Evolutionary conservation across 2,888 invertebrate genomes (phyloP).

Genomic region (Lathronympha strigana): DNA sequence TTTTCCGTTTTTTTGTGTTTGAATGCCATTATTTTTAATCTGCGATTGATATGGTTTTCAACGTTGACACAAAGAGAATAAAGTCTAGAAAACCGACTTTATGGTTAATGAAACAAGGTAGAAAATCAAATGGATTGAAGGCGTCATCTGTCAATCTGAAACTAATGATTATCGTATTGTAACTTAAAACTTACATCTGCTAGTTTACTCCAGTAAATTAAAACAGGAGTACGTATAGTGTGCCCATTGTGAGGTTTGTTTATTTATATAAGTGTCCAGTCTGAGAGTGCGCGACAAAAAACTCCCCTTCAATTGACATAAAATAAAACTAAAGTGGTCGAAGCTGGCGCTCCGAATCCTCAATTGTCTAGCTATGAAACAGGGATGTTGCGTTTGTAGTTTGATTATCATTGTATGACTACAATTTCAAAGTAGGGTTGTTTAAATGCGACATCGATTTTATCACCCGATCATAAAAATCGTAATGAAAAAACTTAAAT

Average conservation of each 20-base stretch:
- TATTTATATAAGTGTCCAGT: conserved; percentile 15
- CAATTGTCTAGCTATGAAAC: conserved; percentile 34
- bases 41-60: too few relatives aligned
- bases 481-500: too few relatives aligned
- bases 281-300: not conserved
- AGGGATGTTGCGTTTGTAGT: not conserved
- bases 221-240: not conserved
- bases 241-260: conserved; percentile 12
- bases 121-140: too few relatives aligned
- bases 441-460: too few relatives aligned
- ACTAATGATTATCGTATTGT: not conserved
- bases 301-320: conserved; percentile 13
- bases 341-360: not conserved
- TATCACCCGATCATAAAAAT: too few relatives aligned
- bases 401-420: not conserved
- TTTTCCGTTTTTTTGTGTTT: not conserved
- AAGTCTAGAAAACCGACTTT: too few relatives aligned
- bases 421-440: too few relatives aligned
- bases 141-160: too few relatives aligned
- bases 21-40: too few relatives aligned
- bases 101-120: too few relatives aligned
- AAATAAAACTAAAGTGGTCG: not conserved
- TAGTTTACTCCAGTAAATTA: conserved; percentile 1
- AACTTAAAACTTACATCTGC: not conserved
- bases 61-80: too few relatives aligned